Evolutionary conservation across 2,113 vertebrate species (phyloP), one percentile per base, ranked within the genome.

Genomic region (Pardalotus punctatus): DNA sequence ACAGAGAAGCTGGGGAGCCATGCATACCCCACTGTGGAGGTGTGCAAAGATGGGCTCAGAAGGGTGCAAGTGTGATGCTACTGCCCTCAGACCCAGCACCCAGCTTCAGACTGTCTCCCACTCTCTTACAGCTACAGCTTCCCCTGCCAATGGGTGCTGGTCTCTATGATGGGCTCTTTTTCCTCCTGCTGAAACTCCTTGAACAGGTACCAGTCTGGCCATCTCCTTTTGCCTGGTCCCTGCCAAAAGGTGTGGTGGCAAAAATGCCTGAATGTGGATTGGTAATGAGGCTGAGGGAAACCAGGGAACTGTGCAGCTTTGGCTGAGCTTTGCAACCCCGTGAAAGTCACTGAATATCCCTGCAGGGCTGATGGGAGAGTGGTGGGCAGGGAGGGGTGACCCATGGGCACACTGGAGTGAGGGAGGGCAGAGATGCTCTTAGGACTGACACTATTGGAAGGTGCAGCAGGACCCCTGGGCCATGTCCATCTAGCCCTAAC

Each of bases 81-180:
- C 73, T 81, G 15, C 38, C 17, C 42, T 80, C 33, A 40, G 70
- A 42, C 8, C 19, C 33, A 48, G 48, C 35, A 71, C 13, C 8
- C 18, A 61, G 45, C 54, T 60, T 43, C 40, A 88, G 58, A 64
- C 23, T 25, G 17, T 50, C 14, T 65, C 33, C 6, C 23, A 31
- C 25, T 81, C 47, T 90, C 78, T 88, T 61, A 33, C 92, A 98
- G 98, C 80, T 97, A 50, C 87, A 93, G 16, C 31, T 98, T 27
- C 94, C 97, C 29, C 94, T 84, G 3, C 98, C 98, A 14, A 72
- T 96, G 86, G 96, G 94, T 81, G 97, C 95, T 66, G 98, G 98
- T 54, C 88, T 98, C 91, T 98, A 98, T 1, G 98, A 98, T 6
- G 98, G 98, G 14, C 73, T 98, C n/a, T 88, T 98, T 57, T 96